These are phyloP conservation scores for Venustaconcha ellipsiformis DNA, from an alignment of 1,140 invertebrate genomes.

Conservation along the genomic window DNA sequence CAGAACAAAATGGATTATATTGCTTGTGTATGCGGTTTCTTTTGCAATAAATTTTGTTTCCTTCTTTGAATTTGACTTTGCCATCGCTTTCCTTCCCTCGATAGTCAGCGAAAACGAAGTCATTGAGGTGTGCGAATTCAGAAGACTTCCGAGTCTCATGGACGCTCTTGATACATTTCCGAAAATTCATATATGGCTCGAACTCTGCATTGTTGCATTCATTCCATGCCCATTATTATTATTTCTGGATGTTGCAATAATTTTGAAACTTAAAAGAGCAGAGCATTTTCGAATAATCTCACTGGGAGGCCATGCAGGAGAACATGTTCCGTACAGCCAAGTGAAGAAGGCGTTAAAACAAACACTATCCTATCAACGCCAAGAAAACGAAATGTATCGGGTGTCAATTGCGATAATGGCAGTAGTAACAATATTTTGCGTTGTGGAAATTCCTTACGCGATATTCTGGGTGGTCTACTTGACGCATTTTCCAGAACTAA, in stretches of 20 bases:
- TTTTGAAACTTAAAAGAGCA: constrained; percentile 17
- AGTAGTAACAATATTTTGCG: constrained; percentile 21
- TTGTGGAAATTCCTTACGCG: constrained; percentile 24
- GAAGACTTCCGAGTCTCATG: background rate
- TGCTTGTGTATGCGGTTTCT: constrained; percentile 3
- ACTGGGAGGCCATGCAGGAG: background rate
- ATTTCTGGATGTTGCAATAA: constrained; percentile 12
- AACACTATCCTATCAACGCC: background rate
- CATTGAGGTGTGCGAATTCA: constrained; percentile 12
- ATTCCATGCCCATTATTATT: constrained; percentile 23
- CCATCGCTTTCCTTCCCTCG: constrained; percentile 1
- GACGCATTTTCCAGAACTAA: constrained; percentile 11
- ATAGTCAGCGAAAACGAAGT: background rate
- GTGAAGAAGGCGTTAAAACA: background rate
- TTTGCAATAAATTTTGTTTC: background rate
- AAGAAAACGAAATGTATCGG: background rate
- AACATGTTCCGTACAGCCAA: background rate
- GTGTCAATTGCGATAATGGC: constrained; percentile 6
- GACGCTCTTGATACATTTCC: background rate
- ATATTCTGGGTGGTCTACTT: constrained; percentile 14
- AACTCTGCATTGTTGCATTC: constrained; percentile 18
- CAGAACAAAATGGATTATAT: constrained; percentile 4
- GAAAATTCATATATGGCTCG: constrained; percentile 15
- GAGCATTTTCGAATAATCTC: constrained; percentile 5
- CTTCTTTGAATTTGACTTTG: constrained; percentile 18